Conservation (phyloP, 1,140 invertebrate genomes). For the Papilio dardanus region DNA sequence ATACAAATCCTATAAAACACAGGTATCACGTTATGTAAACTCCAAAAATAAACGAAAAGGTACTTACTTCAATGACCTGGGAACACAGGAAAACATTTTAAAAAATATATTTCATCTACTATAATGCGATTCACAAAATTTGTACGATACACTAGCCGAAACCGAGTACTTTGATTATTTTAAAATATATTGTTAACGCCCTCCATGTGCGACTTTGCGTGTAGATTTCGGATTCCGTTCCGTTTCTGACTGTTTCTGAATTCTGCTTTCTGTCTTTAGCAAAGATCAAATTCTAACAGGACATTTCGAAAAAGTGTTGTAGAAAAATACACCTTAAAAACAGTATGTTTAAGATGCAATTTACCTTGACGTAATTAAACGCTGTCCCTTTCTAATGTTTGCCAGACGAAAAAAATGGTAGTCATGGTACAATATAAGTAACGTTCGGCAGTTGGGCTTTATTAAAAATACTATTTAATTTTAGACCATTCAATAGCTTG, state of each 20-base stretch:
- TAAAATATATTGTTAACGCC: conserved; percentile 65
- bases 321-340: no score
- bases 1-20: conserved; percentile 69
- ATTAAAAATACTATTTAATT: no score
- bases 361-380: no score
- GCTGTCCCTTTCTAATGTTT: no score
- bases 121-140: conserved; percentile 45
- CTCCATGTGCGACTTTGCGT: conserved; percentile 61
- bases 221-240: conserved; percentile 27
- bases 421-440: no score
- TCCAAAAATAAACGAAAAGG: conserved; percentile 74
- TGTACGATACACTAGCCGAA: conserved; percentile 45
- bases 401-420: no score
- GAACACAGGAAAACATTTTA: conserved; percentile 77
- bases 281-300: no score
- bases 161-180: conserved; percentile 54
- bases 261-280: neutral
- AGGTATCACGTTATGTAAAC: conserved; percentile 81
- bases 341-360: no score
- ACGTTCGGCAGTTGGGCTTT: no score
- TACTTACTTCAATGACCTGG: conserved; percentile 77
- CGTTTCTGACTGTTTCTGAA: conserved; percentile 31
- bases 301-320: no score
- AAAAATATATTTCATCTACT: conserved; percentile 71
- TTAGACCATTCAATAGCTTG: no score